These are phyloP conservation scores for Furcifer pardalis DNA, from an alignment of 2,797 vertebrate species.

Conservation along the genomic window DNA sequence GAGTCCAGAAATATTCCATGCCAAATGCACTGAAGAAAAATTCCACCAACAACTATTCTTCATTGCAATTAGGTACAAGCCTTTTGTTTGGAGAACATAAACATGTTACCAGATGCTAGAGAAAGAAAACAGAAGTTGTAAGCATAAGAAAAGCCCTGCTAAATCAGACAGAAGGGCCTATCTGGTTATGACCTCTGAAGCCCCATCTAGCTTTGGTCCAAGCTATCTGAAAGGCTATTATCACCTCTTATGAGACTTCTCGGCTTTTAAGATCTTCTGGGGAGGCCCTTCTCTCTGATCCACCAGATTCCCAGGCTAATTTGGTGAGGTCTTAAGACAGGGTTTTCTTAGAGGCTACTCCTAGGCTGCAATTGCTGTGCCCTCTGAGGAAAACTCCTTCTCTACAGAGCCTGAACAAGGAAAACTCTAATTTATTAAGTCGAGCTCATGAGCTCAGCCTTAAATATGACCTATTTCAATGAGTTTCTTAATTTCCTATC, in stretches of 20 bases:
- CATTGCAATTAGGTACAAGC: neutral
- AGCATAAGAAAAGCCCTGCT: neutral
- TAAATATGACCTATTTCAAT: constrained; percentile 36
- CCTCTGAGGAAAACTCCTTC: neutral
- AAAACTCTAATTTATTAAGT: constrained; percentile 13
- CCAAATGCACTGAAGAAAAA: neutral
- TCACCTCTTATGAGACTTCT: no score
- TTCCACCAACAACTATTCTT: neutral
- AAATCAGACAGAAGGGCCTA: neutral
- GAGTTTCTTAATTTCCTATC: constrained; percentile 35
- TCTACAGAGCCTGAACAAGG: neutral
- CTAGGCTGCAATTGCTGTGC: neutral
- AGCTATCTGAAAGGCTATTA: no score
- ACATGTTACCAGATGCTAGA: neutral
- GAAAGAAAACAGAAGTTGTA: neutral
- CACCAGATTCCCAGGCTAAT: no score
- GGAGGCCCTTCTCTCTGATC: no score
- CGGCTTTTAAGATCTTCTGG: no score
- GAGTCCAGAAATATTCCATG: neutral
- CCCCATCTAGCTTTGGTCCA: neutral
- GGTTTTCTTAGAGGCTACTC: no score
- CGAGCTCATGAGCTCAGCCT: neutral
- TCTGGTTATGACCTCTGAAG: neutral
- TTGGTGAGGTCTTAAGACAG: no score
- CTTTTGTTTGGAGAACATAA: neutral